Percentiles rank a stretch among this genome's conserved stretches.
phyloP scores from a whole-genome alignment of 1,140 invertebrate genomes.

The Intoshia linei region DNA sequence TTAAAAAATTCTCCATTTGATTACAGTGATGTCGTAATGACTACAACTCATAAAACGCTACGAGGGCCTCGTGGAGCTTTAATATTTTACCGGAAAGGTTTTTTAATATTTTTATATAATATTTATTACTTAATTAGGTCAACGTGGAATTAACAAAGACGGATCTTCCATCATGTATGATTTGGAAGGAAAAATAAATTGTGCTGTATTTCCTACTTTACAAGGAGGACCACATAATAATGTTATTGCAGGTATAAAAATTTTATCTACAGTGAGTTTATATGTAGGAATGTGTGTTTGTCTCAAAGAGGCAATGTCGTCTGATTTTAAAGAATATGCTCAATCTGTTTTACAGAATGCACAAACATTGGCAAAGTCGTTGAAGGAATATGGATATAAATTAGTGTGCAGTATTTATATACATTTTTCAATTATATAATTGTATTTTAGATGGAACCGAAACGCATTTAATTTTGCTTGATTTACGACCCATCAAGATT shows the following conservation, averaged over 20 bases:
- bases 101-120: slow-evolving; percentile 2
- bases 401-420: slow-evolving; percentile 24
- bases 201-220: slow-evolving; percentile 63
- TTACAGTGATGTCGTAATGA: slow-evolving; percentile 62
- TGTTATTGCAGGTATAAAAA: slow-evolving; percentile 32
- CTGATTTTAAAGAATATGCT: slow-evolving; percentile 54
- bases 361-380: slow-evolving; percentile 19
- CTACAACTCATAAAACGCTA: slow-evolving; percentile 76
- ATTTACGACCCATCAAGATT: slow-evolving; percentile 35
- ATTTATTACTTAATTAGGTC: neutral
- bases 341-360: slow-evolving; percentile 35
- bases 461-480: slow-evolving; percentile 34
- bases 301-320: slow-evolving; percentile 43
- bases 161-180: slow-evolving; percentile 34
- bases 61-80: slow-evolving; percentile 53
- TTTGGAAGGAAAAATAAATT: slow-evolving; percentile 49
- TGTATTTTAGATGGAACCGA: slow-evolving; percentile 26
- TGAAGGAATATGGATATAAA: slow-evolving; percentile 22
- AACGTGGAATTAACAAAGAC: slow-evolving; percentile 2
- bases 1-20: slow-evolving; percentile 65
- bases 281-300: too few relatives aligned
- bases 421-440: slow-evolving; percentile 1
- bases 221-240: slow-evolving; percentile 77
- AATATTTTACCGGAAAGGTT: slow-evolving; percentile 55
- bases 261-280: too few relatives aligned